Evolutionary conservation across 1,140 invertebrate genomes (phyloP).

Genomic region (Bombus turneri): DNA sequence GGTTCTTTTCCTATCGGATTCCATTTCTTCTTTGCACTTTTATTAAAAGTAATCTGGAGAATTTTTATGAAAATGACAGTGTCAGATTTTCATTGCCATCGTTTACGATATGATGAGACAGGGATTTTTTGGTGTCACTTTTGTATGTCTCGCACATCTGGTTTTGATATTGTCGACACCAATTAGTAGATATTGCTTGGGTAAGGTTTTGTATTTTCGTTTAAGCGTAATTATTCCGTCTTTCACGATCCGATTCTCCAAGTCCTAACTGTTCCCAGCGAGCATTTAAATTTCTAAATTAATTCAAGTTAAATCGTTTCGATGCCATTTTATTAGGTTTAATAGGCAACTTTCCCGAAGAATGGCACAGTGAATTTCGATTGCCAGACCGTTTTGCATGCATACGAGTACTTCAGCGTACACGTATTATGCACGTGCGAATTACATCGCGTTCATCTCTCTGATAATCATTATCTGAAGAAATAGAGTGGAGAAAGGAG

Average conservation of each 20-base stretch:
- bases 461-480: background rate
- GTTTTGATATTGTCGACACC: too few relatives aligned
- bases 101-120: too few relatives aligned
- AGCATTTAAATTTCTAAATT: background rate
- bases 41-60: too few relatives aligned
- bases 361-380: background rate
- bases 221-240: background rate
- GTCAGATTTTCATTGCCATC: too few relatives aligned
- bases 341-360: too few relatives aligned
- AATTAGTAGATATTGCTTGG: too few relatives aligned
- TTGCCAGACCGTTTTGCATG: background rate
- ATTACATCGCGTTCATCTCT: background rate
- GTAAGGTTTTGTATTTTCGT: background rate
- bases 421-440: background rate
- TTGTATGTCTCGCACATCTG: too few relatives aligned
- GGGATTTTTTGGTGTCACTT: too few relatives aligned
- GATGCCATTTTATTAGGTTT: background rate
- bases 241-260: background rate
- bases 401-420: too few relatives aligned
- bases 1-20: background rate
- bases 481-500: background rate
- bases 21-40: background rate
- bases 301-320: background rate
- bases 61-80: too few relatives aligned
- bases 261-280: fast-evolving